Percentiles rank a stretch among this genome's conserved stretches.
These are phyloP conservation scores for Poecilobothrus nobilitatus DNA, from an alignment of 2,888 invertebrate genomes.

Conservation along the genomic window DNA sequence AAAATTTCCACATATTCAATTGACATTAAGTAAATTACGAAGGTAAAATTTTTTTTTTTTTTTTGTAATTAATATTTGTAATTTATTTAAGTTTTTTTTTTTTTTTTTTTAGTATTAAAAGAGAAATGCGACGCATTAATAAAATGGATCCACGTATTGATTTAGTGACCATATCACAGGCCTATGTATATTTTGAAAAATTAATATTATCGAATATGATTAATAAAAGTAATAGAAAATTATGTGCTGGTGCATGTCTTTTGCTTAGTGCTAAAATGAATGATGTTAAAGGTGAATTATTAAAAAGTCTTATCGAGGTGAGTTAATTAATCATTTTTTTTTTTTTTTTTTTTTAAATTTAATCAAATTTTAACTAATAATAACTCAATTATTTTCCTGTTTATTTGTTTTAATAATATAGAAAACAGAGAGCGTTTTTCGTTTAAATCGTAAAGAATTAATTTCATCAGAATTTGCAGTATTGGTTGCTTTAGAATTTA, in stretches of 20 bases:
- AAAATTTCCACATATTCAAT: conserved; percentile 88
- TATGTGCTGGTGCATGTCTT: conserved; percentile 91
- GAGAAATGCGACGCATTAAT: conserved; percentile 89
- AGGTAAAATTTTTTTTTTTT: conserved; percentile 55
- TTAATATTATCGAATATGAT: conserved; percentile 84
- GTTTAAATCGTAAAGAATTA: conserved; percentile 82
- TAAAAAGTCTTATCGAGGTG: conserved; percentile 85
- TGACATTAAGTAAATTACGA: conserved; percentile 90
- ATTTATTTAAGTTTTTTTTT: conserved; percentile 8
- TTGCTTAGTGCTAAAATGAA: conserved; percentile 93
- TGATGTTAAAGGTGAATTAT: conserved; percentile 84
- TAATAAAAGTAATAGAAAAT: conserved; percentile 89
- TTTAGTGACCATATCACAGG: conserved; percentile 86
- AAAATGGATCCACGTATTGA: conserved; percentile 76
- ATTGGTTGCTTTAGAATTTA: conserved; percentile 88
- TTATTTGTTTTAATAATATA: conserved; percentile 45
- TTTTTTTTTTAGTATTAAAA: conserved; percentile 65
- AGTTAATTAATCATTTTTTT: conserved; percentile 16
- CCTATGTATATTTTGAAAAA: conserved; percentile 98
- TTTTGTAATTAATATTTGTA: not conserved
- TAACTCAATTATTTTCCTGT: not conserved
- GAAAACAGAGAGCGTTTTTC: conserved; percentile 85
- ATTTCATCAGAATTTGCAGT: conserved; percentile 90
- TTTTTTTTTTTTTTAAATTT: not conserved
- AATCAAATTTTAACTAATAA: not conserved